phyloP scores from a whole-genome alignment of 1,140 invertebrate species.

The Drepana arcuata region DNA sequence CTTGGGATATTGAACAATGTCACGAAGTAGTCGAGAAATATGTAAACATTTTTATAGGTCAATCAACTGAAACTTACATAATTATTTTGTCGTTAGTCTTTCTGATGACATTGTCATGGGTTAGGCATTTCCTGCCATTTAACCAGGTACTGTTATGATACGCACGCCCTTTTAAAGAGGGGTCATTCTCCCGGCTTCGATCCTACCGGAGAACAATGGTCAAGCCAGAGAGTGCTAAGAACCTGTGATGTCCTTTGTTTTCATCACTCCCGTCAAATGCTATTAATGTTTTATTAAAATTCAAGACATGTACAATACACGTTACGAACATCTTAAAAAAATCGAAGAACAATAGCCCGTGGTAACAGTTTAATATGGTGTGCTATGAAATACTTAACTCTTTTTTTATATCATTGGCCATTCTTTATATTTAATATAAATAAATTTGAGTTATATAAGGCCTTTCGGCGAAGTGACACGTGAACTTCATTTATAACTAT shows the following conservation, averaged over 20 bases:
- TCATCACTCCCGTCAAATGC: conserved; percentile 23
- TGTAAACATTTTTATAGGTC: no score
- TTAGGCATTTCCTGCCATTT: conserved; percentile 46
- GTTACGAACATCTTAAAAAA: no score
- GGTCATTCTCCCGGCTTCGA: conserved; percentile 51
- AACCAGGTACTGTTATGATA: conserved; percentile 49
- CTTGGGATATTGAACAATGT: conserved; percentile 19
- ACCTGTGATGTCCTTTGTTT: conserved; percentile 51
- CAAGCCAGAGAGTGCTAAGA: conserved; percentile 40
- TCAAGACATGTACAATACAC: conserved; percentile 52
- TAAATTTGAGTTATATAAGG: no score
- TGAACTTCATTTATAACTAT: no score
- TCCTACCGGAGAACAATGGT: conserved; percentile 46
- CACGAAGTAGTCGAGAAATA: conserved; percentile 34
- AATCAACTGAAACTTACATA: no score
- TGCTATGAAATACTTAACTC: no score
- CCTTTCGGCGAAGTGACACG: no score
- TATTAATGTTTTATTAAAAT: conserved; percentile 58
- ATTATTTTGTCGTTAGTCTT: no score
- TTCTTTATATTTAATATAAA: no score
- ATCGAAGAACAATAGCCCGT: no score
- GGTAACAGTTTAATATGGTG: no score
- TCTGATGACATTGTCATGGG: conserved; percentile 24
- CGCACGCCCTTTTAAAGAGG: conserved; percentile 39
- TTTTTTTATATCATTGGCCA: no score